phyloP scores from a whole-genome alignment of 2,888 invertebrate genomes.

The Caenorhabditis sp. region DNA sequence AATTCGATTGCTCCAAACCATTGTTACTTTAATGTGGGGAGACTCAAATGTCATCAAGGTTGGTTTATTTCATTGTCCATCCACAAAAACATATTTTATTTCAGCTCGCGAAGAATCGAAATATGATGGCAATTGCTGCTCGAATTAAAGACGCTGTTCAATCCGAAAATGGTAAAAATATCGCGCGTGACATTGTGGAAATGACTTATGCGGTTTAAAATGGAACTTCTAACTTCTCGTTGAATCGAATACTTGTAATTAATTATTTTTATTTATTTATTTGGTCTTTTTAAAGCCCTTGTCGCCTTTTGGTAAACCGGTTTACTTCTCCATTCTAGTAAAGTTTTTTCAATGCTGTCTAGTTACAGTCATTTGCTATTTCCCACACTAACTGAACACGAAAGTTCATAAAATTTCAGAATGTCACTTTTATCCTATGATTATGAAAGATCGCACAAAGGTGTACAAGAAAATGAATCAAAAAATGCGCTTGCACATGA shows the following conservation, averaged over 20 bases:
- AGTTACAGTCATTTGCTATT: neutral
- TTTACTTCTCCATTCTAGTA: too few species aligned
- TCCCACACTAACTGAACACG: neutral
- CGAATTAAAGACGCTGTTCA: conserved; percentile 61
- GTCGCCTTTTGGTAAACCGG: too few species aligned
- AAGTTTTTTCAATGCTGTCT: neutral
- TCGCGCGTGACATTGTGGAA: conserved; percentile 62
- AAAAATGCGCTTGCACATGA: neutral
- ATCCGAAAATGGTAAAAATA: conserved; percentile 56
- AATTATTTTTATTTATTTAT: conserved; percentile 1
- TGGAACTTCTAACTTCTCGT: neutral
- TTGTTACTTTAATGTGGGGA: conserved; percentile 78
- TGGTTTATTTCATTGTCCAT: neutral
- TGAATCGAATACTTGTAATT: neutral
- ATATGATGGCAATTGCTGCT: conserved; percentile 50
- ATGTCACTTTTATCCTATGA: neutral
- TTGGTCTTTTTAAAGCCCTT: neutral
- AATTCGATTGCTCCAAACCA: conserved; percentile 81
- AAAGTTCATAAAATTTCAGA: neutral
- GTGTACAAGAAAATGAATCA: neutral
- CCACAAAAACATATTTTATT: neutral
- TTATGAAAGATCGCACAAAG: neutral
- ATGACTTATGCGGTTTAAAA: conserved; percentile 60
- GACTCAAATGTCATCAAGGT: conserved; percentile 70
- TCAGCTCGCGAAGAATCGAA: conserved; percentile 57